A percentile compares a stretch with the other conserved stretches of the same genome.
phyloP scores from a whole-genome alignment of 2,888 invertebrate species.

The Neuroscelio doddi region DNA sequence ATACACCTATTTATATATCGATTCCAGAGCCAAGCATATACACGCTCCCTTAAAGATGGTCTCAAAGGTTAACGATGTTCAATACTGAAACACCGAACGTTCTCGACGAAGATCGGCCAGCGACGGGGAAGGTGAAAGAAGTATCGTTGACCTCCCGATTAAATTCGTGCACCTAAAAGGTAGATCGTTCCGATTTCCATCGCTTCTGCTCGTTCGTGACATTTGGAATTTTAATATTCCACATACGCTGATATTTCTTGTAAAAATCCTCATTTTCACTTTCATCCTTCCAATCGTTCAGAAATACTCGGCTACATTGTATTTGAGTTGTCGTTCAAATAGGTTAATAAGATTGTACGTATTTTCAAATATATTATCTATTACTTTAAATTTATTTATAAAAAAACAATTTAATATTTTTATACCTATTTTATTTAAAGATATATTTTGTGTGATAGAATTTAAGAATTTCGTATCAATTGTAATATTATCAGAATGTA shows the following conservation, averaged over 20 bases:
- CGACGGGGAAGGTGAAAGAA: constrained; percentile 39
- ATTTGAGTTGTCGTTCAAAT: too few species aligned
- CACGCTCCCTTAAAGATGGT: constrained; percentile 49
- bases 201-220: constrained; percentile 34
- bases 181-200: constrained; percentile 37
- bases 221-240: constrained; percentile 12
- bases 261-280: neutral
- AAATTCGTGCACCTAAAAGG: constrained; percentile 41
- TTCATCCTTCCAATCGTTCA: neutral
- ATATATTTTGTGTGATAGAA: too few species aligned
- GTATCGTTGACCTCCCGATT: constrained; percentile 43
- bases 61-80: constrained; percentile 63
- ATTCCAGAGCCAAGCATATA: constrained; percentile 10
- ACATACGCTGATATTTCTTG: neutral
- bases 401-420: too few species aligned
- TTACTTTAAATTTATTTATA: too few species aligned
- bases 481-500: too few species aligned
- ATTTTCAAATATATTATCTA: too few species aligned
- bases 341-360: too few species aligned
- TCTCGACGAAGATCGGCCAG: constrained; percentile 11
- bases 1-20: constrained; percentile 6
- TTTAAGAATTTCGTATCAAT: too few species aligned
- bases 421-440: too few species aligned
- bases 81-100: constrained; percentile 42
- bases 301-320: too few species aligned